A percentile compares a stretch with the other conserved stretches of the same genome.
Conservation (phyloP, 2,888 invertebrate species). For the Acholoe squamosa region DNA sequence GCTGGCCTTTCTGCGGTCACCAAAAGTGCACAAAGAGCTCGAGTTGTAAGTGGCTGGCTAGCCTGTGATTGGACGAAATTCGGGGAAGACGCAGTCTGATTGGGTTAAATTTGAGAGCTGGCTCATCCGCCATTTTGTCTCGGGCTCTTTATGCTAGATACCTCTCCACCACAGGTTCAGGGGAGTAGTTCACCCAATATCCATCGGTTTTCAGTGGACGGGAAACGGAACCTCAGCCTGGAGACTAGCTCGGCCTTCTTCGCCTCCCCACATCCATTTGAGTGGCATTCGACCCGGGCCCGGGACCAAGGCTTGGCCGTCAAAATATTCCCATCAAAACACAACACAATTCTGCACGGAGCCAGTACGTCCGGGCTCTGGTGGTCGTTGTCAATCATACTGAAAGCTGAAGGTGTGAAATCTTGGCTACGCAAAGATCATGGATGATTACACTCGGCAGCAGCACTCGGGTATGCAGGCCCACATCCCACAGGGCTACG, state of each 20-base stretch:
- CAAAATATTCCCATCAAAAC: conserved; percentile 45
- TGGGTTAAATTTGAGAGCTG: background rate
- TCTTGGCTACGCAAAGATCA: background rate
- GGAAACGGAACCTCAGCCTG: background rate
- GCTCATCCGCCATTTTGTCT: conserved; percentile 62
- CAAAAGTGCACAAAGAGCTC: conserved; percentile 35
- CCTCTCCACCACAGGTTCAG: background rate
- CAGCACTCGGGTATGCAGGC: conserved; percentile 58
- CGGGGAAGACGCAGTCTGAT: conserved; percentile 56
- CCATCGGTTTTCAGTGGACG: background rate
- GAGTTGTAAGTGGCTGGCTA: conserved; percentile 20
- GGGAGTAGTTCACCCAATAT: background rate
- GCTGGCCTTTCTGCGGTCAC: conserved; percentile 44
- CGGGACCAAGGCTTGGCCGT: conserved; percentile 12
- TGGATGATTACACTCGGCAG: conserved; percentile 47
- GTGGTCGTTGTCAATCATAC: background rate
- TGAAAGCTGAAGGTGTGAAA: background rate
- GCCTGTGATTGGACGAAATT: conserved; percentile 27
- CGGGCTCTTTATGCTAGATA: conserved; percentile 32
- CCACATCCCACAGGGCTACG: conserved; percentile 61
- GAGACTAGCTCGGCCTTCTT: conserved; percentile 30
- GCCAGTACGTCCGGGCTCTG: conserved; percentile 3
- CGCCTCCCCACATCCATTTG: conserved; percentile 42
- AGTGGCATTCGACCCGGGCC: conserved; percentile 47
- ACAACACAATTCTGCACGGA: background rate